Evolutionary conservation across 2,888 invertebrate species (phyloP).

Genomic region (Dicyrtomina minuta): DNA sequence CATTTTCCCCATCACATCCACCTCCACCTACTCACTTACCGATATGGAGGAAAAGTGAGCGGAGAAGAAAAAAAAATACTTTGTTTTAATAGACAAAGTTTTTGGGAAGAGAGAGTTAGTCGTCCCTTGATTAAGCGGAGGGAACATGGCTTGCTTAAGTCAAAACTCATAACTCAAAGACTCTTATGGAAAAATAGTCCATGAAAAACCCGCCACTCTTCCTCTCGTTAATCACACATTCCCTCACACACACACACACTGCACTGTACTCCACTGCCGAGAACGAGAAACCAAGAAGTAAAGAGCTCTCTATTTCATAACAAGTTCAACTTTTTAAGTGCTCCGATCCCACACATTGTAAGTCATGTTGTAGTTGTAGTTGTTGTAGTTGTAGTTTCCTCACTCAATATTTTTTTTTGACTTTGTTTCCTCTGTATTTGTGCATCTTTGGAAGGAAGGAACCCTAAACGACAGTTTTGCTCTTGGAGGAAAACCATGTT

Average conservation of each 20-base stretch:
- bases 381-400: no score
- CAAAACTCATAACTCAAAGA: constrained; percentile 53
- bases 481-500: not conserved
- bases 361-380: not conserved
- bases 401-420: no score
- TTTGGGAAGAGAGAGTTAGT: constrained; percentile 34
- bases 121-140: constrained; percentile 53
- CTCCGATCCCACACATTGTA: constrained; percentile 12
- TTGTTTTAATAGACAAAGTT: constrained; percentile 52
- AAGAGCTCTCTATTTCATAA: constrained; percentile 23
- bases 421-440: not conserved
- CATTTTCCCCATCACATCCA: no score
- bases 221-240: constrained; percentile 29
- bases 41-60: not conserved
- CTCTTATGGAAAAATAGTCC: constrained; percentile 34
- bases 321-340: constrained; percentile 29
- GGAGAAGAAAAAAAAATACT: constrained; percentile 27
- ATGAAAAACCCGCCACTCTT: constrained; percentile 30
- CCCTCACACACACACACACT: constrained; percentile 12
- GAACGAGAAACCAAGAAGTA: not conserved
- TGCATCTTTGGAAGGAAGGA: not conserved
- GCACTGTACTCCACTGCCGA: not conserved
- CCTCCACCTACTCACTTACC: not conserved
- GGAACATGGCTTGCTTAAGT: constrained; percentile 44
- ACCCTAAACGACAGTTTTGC: not conserved